Conservation (phyloP, 2,888 invertebrate species). For the Odontocolon sp. region DNA sequence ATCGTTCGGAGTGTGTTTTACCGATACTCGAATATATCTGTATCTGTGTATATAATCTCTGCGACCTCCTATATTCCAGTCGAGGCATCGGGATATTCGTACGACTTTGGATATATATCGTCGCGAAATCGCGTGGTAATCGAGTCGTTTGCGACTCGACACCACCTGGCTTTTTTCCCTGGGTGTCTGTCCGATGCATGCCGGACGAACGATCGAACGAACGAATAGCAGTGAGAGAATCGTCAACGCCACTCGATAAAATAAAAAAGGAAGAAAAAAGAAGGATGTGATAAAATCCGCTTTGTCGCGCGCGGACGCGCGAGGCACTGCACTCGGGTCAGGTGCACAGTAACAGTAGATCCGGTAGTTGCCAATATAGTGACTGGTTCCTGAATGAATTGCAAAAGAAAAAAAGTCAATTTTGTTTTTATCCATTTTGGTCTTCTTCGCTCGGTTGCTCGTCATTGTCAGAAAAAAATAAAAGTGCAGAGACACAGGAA, state of each 20-base stretch:
- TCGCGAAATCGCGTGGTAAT: slow-evolving; percentile 56
- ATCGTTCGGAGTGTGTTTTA: slow-evolving; percentile 25
- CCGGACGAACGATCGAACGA: slow-evolving; percentile 24
- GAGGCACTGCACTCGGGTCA: slow-evolving; percentile 51
- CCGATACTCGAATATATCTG: slow-evolving; percentile 9
- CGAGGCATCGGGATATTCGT: slow-evolving; percentile 7
- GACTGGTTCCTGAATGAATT: slow-evolving; percentile 23
- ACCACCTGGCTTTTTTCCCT: slow-evolving; percentile 61
- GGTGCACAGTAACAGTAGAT: slow-evolving; percentile 51
- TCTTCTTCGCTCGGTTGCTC: neutral
- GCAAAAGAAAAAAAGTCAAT: slow-evolving; percentile 32
- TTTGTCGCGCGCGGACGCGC: slow-evolving; percentile 47
- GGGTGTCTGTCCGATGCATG: slow-evolving; percentile 53
- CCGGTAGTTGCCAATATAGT: slow-evolving; percentile 29
- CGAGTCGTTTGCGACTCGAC: slow-evolving; percentile 61
- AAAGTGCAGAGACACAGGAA: too few relatives aligned
- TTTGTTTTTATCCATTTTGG: neutral
- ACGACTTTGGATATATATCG: slow-evolving; percentile 45
- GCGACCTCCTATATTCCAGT: neutral
- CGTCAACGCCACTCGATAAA: slow-evolving; percentile 60
- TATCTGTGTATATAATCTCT: too few relatives aligned
- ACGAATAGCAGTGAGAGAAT: slow-evolving; percentile 48
- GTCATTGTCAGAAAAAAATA: too few relatives aligned
- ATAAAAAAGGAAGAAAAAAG: too few relatives aligned
- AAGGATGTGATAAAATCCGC: slow-evolving; percentile 60